Evolutionary conservation across 2,888 invertebrate genomes (phyloP), one percentile per base, ranked within the genome.

Genomic region (Plusia festucae): DNA sequence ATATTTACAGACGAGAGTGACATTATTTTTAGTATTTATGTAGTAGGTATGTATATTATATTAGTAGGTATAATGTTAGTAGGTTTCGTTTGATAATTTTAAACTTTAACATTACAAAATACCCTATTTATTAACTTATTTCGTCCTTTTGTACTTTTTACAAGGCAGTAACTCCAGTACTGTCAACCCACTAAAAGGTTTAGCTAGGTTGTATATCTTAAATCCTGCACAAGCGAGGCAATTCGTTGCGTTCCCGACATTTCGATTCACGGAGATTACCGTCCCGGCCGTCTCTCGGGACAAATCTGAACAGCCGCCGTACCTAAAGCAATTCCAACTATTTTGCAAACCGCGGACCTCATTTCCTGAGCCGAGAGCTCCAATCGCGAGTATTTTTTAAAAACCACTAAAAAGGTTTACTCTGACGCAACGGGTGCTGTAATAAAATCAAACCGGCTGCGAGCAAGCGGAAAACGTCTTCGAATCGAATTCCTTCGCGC

Each of bases 381-480:
- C 75, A 75, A 71, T 78, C 71, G 68, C 49, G 71, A 78, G 79
- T 81, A 77, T 79, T 82, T 81, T 79, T 76, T 72, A 78, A 81
- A 78, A 78, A 70, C 78, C 78, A 76, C 73, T 76, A 78, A 72
- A 76, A 66, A 69, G 78, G 78, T 83, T 82, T 68, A 73, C 73
- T 40, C 51, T 51, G 44, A 66, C 64, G 65, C 63, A 61, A 58
- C 56, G 57, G 51, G 70, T 70, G 65, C 64, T 16, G 69, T 85
- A 86, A 87, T 85, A 83, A 85, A 85, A 87, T 87, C 82, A 84
- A 79, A 82, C 71, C 70, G 68, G 71, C 81, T 82, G 79, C 76
- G 73, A 70, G 72, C 68, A 73, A 69, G 76, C 82, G 84, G 87
- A 79, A 85, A 84, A 84, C 73, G 82, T 69, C 79, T 60, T 71